These are phyloP conservation scores for Elymnias hypermnestra DNA, from an alignment of 1,140 invertebrate species.

Conservation along the genomic window DNA sequence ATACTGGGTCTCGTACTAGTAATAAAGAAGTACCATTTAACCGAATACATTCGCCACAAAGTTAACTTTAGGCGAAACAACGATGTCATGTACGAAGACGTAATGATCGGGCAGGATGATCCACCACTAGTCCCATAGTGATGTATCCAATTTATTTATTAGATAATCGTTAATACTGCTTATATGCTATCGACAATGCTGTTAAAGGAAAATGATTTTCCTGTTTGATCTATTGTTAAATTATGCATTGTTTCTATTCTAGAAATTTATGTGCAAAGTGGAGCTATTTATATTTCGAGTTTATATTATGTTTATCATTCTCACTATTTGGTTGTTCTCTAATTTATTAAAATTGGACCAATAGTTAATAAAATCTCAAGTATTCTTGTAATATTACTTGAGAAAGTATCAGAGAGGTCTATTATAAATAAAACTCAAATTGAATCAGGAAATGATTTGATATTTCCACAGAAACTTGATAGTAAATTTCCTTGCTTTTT, in stretches of 20 bases:
- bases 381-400: too few relatives aligned
- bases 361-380: too few relatives aligned
- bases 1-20: slow-evolving; percentile 58
- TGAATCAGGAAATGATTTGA: too few relatives aligned
- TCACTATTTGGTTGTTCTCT: too few relatives aligned
- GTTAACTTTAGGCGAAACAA: slow-evolving; percentile 57
- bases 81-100: slow-evolving; percentile 71
- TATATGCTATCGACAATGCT: slow-evolving; percentile 6
- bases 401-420: too few relatives aligned
- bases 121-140: slow-evolving; percentile 62
- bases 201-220: slow-evolving; percentile 4
- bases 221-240: slow-evolving; percentile 8
- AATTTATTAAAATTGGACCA: too few relatives aligned
- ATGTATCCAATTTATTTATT: slow-evolving; percentile 12
- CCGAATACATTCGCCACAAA: slow-evolving; percentile 64
- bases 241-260: neutral
- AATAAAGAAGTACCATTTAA: slow-evolving; percentile 65
- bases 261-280: neutral
- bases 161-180: slow-evolving; percentile 8
- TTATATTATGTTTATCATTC: too few relatives aligned
- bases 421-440: too few relatives aligned
- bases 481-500: too few relatives aligned
- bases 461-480: too few relatives aligned
- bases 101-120: slow-evolving; percentile 74
- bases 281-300: too few relatives aligned